Conservation (phyloP, 2,888 invertebrate species). For the Drosophila barbarae region DNA sequence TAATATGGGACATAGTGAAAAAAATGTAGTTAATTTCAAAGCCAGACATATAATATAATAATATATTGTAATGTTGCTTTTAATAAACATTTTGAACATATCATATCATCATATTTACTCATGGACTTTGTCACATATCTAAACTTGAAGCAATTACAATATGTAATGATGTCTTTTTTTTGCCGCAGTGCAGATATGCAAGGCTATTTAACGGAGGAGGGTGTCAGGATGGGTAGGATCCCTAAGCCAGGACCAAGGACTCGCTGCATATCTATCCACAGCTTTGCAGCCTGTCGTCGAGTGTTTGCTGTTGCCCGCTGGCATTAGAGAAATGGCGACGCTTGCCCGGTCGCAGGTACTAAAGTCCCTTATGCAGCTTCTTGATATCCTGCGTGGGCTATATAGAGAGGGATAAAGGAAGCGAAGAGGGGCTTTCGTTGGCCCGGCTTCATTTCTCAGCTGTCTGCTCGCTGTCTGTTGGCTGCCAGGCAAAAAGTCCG, state of each 20-base stretch:
- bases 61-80: too few relatives aligned
- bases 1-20: too few relatives aligned
- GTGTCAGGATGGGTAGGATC: slow-evolving; percentile 3
- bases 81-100: too few relatives aligned
- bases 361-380: slow-evolving; percentile 57
- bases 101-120: background rate
- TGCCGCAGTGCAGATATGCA: slow-evolving; percentile 53
- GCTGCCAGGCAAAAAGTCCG: slow-evolving; percentile 53
- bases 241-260: slow-evolving; percentile 41
- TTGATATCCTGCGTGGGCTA: slow-evolving; percentile 55
- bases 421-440: background rate
- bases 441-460: slow-evolving; percentile 65
- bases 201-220: slow-evolving; percentile 17
- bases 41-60: too few relatives aligned
- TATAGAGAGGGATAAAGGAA: background rate
- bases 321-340: slow-evolving; percentile 47
- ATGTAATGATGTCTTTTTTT: background rate
- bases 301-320: slow-evolving; percentile 61
- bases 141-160: background rate
- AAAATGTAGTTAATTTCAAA: too few relatives aligned
- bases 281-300: slow-evolving; percentile 52
- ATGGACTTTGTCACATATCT: background rate
- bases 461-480: slow-evolving; percentile 65
- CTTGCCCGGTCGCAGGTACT: slow-evolving; percentile 40
- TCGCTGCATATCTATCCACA: slow-evolving; percentile 38